Conservation (phyloP, 2,797 vertebrate genomes). For the Clarias pachynema region DNA sequence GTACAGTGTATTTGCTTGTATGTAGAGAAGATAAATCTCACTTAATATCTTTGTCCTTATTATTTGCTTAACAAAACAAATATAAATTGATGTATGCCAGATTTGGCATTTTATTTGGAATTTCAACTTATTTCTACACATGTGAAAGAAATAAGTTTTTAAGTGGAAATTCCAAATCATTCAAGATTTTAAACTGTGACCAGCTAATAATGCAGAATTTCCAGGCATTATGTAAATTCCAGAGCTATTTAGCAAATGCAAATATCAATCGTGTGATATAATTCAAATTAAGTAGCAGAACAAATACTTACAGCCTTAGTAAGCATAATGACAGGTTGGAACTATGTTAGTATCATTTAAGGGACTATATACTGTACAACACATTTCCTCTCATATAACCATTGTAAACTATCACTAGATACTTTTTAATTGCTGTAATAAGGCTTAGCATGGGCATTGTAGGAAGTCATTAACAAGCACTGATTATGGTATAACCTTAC, state of each 20-base stretch:
- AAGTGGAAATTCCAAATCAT: background rate
- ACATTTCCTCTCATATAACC: background rate
- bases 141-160: background rate
- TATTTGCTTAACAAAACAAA: background rate
- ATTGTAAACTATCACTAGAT: background rate
- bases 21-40: background rate
- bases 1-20: background rate
- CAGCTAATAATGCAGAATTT: background rate
- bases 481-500: background rate
- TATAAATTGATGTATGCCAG: background rate
- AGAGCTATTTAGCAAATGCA: background rate
- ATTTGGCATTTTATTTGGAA: background rate
- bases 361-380: background rate
- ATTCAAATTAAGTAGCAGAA: background rate
- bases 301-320: background rate
- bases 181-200: too few species aligned
- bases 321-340: background rate
- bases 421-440: constrained; percentile 8
- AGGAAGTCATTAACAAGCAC: background rate
- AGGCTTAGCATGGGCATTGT: background rate
- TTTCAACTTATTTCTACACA: background rate
- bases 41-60: background rate
- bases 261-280: background rate
- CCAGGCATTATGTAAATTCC: background rate
- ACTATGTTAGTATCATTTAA: background rate